Conservation (phyloP, 1,140 invertebrate species). For the Camponotus floridanus region DNA sequence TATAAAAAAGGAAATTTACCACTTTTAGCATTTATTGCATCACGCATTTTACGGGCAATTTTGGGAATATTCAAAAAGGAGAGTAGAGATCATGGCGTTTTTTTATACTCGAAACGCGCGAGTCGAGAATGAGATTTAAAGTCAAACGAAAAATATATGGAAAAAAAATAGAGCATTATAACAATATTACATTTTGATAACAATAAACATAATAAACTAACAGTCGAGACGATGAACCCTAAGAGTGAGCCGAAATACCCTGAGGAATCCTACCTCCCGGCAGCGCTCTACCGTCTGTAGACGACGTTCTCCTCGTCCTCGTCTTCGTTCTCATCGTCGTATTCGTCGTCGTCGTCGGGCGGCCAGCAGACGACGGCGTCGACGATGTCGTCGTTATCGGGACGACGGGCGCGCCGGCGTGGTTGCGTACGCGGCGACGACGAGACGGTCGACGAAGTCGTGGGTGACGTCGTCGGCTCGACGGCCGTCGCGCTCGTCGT, state of each 20-base stretch:
- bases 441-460: conserved; percentile 17
- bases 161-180: too few species aligned
- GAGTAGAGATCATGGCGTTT: background rate
- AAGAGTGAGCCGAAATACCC: conserved; percentile 1
- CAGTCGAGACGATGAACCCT: conserved; percentile 39
- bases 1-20: background rate
- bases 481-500: background rate
- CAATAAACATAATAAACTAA: background rate
- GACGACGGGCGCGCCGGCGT: conserved; percentile 48
- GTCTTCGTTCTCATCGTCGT: conserved; percentile 77
- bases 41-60: background rate
- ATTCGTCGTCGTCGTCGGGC: conserved; percentile 75
- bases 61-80: conserved; percentile 6
- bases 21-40: background rate
- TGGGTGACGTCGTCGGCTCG: background rate
- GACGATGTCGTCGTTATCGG: conserved; percentile 52
- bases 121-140: background rate
- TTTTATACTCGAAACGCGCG: background rate
- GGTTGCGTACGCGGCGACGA: conserved; percentile 27
- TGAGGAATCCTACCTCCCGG: conserved; percentile 16
- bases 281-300: conserved; percentile 32
- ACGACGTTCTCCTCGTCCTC: conserved; percentile 73
- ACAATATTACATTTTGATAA: background rate
- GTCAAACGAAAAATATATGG: background rate
- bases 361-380: conserved; percentile 63